These are phyloP conservation scores for Illadopsis cleaveri DNA, from an alignment of 2,113 vertebrate species.

Conservation along the genomic window DNA sequence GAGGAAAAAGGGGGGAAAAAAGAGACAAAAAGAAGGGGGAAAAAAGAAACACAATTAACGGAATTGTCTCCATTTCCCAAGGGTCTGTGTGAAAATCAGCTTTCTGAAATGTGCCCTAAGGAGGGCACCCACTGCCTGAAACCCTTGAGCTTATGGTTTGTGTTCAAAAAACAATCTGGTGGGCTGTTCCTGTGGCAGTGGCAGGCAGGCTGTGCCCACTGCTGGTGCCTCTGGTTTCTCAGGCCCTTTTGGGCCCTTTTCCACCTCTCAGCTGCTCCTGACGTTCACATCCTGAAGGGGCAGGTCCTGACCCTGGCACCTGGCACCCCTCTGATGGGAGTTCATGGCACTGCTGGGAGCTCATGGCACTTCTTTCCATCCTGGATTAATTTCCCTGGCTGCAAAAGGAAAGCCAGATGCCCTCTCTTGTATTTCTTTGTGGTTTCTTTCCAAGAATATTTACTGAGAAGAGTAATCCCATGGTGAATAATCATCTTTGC, in stretches of 20 bases:
- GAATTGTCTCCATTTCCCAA: not conserved
- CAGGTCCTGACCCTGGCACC: not conserved
- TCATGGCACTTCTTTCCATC: not conserved
- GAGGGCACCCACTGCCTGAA: not conserved
- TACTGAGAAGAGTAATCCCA: not conserved
- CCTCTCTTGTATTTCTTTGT: not conserved
- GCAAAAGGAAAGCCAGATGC: not conserved
- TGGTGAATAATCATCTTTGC: not conserved
- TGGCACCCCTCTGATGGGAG: not conserved
- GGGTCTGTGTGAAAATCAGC: not conserved
- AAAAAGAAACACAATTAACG: not conserved
- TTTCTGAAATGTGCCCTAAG: not conserved
- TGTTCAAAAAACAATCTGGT: not conserved
- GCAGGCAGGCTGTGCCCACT: not conserved
- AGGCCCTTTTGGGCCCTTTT: not conserved
- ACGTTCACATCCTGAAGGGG: not conserved
- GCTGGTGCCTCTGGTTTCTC: not conserved
- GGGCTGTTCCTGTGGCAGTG: fast-evolving
- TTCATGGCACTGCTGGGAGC: not conserved
- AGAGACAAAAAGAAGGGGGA: not conserved
- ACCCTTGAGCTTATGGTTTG: not conserved
- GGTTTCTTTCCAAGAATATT: not conserved
- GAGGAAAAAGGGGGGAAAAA: not conserved
- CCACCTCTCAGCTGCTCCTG: not conserved
- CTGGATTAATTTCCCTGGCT: not conserved